Percentiles rank a stretch among this genome's conserved stretches.
phyloP scores from a whole-genome alignment of 1,140 invertebrate species.

The Anagrus nilaparvatae region DNA sequence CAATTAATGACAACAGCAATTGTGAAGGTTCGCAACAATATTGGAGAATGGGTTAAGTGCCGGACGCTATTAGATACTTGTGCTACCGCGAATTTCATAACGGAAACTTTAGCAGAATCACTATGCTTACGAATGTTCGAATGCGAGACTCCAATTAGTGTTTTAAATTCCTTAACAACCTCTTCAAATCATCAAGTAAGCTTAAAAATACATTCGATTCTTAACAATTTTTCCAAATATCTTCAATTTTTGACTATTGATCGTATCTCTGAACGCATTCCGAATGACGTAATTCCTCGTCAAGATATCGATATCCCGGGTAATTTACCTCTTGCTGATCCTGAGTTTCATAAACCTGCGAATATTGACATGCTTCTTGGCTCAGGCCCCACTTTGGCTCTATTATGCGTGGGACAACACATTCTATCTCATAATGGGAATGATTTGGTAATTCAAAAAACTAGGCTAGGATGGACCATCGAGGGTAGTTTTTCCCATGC shows the following conservation, averaged over 20 bases:
- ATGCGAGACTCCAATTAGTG: conserved; percentile 7
- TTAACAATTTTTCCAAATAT: background rate
- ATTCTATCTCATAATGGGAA: background rate
- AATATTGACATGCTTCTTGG: conserved; percentile 10
- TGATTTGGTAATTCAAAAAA: no score
- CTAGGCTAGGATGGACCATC: no score
- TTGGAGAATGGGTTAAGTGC: background rate
- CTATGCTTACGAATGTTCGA: conserved; percentile 6
- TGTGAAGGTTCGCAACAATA: no score
- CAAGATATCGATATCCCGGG: conserved; percentile 2
- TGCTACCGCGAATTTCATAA: conserved; percentile 15
- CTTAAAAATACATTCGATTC: background rate
- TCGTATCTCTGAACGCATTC: background rate
- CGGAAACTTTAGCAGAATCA: conserved; percentile 1
- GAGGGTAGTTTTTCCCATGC: no score
- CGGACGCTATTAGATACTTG: conserved; percentile 14
- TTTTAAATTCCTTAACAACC: conserved; percentile 3
- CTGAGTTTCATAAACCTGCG: conserved; percentile 1
- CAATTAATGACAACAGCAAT: no score
- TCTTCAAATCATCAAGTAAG: background rate
- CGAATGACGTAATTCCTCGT: background rate
- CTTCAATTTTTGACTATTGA: conserved; percentile 7
- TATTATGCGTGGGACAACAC: conserved; percentile 11
- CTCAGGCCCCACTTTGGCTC: conserved; percentile 8
- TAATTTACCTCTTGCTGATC: conserved; percentile 10